These are phyloP conservation scores for Cerceris rybyensis DNA, from an alignment of 2,888 invertebrate species.

Conservation along the genomic window DNA sequence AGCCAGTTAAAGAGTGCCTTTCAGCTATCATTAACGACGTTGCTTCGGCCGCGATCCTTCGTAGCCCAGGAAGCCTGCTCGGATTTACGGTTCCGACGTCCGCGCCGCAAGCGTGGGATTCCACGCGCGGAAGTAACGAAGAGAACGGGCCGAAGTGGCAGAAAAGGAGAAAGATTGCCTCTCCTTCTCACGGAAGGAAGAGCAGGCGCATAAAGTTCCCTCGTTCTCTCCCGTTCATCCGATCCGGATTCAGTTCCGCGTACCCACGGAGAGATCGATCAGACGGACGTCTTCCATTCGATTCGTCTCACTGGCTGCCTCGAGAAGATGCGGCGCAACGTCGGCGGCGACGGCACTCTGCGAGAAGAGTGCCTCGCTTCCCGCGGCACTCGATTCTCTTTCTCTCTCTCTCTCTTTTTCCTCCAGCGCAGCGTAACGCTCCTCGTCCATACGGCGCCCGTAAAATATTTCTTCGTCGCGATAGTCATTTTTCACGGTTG, in stretches of 20 bases:
- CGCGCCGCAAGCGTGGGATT: constrained; percentile 64
- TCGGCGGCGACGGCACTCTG: not conserved
- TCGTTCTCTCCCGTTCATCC: constrained; percentile 49
- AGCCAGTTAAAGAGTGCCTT: constrained; percentile 37
- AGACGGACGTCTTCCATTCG: constrained; percentile 42
- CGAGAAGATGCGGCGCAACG: constrained; percentile 2
- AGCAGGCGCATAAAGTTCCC: constrained; percentile 65
- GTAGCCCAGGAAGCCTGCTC: constrained; percentile 57
- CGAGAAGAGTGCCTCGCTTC: not conserved
- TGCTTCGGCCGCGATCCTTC: constrained; percentile 54
- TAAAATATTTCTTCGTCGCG: constrained; percentile 72
- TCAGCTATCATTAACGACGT: constrained; percentile 59
- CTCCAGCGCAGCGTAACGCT: constrained; percentile 35
- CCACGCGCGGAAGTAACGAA: constrained; percentile 63
- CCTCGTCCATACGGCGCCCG: constrained; percentile 45
- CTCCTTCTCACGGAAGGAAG: constrained; percentile 66
- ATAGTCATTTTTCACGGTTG: constrained; percentile 80
- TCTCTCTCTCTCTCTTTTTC: constrained; percentile 3
- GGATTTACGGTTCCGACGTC: constrained; percentile 61
- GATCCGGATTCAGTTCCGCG: constrained; percentile 66
- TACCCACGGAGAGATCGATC: constrained; percentile 55
- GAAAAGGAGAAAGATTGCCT: constrained; percentile 39
- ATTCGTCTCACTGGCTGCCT: constrained; percentile 35
- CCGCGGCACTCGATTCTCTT: not conserved
- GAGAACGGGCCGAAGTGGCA: constrained; percentile 38